Base-by-base conservation (phyloP, 2,888 invertebrate species). In the Muscina levida region DNA sequence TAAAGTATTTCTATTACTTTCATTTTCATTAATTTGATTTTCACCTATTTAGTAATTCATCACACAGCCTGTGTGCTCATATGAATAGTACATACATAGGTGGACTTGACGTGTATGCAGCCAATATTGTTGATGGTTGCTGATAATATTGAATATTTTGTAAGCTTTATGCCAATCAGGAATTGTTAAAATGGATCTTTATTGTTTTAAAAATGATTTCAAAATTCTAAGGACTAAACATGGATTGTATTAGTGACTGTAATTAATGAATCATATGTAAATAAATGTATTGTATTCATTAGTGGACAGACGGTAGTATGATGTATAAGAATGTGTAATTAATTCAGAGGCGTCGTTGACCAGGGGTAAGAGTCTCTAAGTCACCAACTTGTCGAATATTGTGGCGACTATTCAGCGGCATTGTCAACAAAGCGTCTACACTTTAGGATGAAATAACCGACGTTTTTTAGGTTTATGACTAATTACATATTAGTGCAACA, bases 1-100 rank as follows among this genome's bases (percentile, higher is more conserved):
- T 31, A 8, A 31, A 31, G 24, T 13, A 24, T 53, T 53, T 22
- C 22, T 53, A 53, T 53, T 48, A 48, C 15, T 26, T 53, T 26
- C 26, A 56, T 26, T 56, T 26, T 56, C 24, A 26, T 26, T 57
- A 57, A 57, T 57, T 57, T 37, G 57, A 57, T 57, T 57, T 57
- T 57, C 57, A 57, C 57, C 57, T 57, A 57, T 17, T 57, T 57
- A 57, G 37, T 37, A 37, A 15, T 57, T 2, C 57, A 57, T 57
- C 37, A 37, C 37, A 37, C 37, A 31, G 31, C 3, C 31, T 31
- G 8, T 6, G 39, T 39, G 6, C 11, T 39, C 31, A 31, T 31
- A 31, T 31, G 31, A 31, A 5, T 5, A 31, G 31, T 31, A 31
- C 6, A 6, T 39, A 39, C 39, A 39, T 8, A 39, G 6, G 11